Conservation (phyloP, 2,888 invertebrate species). For the Nemotelus nigrinus region DNA sequence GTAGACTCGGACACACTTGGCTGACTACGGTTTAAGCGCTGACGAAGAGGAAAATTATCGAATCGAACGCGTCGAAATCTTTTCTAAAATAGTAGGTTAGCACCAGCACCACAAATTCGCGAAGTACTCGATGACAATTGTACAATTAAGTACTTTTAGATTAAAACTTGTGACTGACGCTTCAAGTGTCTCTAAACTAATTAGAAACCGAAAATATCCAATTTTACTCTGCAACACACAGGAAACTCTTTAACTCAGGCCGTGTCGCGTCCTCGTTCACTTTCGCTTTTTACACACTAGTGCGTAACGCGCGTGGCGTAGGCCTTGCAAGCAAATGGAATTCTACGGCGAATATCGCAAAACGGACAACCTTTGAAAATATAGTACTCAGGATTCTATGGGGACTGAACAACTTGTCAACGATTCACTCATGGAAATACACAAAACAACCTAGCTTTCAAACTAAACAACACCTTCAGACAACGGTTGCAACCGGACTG, state of each 20-base stretch:
- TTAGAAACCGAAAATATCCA: no score
- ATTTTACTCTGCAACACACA: background rate
- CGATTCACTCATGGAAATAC: background rate
- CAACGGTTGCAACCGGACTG: slow-evolving; percentile 39
- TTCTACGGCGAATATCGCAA: background rate
- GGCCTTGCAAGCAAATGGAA: no score
- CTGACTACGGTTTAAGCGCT: slow-evolving; percentile 4
- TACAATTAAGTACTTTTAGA: no score
- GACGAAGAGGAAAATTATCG: slow-evolving; percentile 10
- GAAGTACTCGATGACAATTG: no score
- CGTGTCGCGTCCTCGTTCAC: slow-evolving; percentile 16
- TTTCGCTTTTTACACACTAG: slow-evolving; percentile 20
- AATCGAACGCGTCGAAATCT: background rate
- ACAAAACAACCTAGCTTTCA: background rate
- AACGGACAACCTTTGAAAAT: background rate
- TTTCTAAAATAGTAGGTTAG: no score
- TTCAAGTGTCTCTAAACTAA: no score
- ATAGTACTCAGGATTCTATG: background rate
- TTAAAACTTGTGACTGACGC: no score
- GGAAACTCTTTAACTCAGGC: background rate
- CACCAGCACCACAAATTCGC: no score
- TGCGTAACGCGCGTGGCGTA: slow-evolving; percentile 3
- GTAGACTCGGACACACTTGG: slow-evolving; percentile 15
- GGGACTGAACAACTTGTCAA: background rate
- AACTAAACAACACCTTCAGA: slow-evolving; percentile 14